A percentile compares a stretch with the other conserved stretches of the same genome.
These are phyloP conservation scores for Apodemia zela DNA, from an alignment of 2,888 invertebrate species.

Conservation along the genomic window DNA sequence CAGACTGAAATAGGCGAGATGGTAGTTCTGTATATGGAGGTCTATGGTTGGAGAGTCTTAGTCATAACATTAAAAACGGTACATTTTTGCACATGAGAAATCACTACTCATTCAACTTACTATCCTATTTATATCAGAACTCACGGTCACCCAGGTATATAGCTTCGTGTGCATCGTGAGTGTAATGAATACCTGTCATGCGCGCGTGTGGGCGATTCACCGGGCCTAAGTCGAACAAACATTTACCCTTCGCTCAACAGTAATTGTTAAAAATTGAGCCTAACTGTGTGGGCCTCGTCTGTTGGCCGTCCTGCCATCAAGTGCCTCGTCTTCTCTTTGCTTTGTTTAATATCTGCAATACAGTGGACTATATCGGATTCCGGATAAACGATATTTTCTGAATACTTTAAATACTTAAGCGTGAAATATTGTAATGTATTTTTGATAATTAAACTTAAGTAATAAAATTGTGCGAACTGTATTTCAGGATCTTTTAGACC, in stretches of 20 bases:
- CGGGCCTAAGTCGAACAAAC: slow-evolving; percentile 75
- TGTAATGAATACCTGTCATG: slow-evolving; percentile 78
- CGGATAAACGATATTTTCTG: neutral
- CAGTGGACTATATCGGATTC: slow-evolving; percentile 41
- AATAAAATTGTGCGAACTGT: too few species aligned
- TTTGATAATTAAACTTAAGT: too few species aligned
- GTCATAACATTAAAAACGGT: too few species aligned
- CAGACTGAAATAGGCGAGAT: too few species aligned
- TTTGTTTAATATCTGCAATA: slow-evolving; percentile 55
- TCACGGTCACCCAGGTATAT: slow-evolving; percentile 15
- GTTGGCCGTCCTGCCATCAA: slow-evolving; percentile 54
- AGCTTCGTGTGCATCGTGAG: slow-evolving; percentile 61
- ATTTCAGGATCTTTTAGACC: too few species aligned
- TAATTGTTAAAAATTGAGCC: slow-evolving; percentile 81
- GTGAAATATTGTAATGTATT: too few species aligned
- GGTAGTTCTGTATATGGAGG: too few species aligned
- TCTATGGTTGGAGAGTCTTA: too few species aligned
- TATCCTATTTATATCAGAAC: neutral
- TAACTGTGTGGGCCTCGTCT: slow-evolving; percentile 75
- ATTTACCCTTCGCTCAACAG: slow-evolving; percentile 77
- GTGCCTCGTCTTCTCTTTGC: slow-evolving; percentile 40
- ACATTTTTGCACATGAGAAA: neutral
- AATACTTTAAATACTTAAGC: too few species aligned
- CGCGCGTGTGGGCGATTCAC: slow-evolving; percentile 75
- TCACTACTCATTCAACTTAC: neutral